phyloP scores from a whole-genome alignment of 1,140 invertebrate species.

The Oncopodura yosiiana region DNA sequence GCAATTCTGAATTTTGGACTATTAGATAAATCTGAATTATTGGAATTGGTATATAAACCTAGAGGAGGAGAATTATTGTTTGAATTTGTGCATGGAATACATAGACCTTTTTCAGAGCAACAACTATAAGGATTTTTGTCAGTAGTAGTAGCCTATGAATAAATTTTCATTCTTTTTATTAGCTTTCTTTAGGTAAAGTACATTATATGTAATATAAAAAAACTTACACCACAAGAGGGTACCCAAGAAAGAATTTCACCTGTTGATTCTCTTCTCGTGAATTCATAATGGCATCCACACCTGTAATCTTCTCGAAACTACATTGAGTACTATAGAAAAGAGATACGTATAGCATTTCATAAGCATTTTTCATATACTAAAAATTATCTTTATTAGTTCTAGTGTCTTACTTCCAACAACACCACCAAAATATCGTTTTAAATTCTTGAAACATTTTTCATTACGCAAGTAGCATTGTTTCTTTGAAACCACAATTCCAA shows the following conservation, averaged over 20 bases:
- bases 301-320: conserved; percentile 26
- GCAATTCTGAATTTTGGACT: background rate
- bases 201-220: background rate
- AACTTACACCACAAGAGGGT: conserved; percentile 22
- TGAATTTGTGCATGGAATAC: conserved; percentile 3
- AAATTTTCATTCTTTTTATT: background rate
- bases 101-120: conserved; percentile 26
- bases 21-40: no score
- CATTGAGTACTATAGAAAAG: conserved; percentile 22
- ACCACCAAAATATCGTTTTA: conserved; percentile 5
- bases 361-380: background rate
- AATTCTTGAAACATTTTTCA: conserved; percentile 27
- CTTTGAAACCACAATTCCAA: conserved; percentile 16
- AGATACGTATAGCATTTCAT: background rate
- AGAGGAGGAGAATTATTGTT: no score
- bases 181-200: background rate
- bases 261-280: conserved; percentile 11
- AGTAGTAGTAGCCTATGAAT: background rate
- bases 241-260: conserved; percentile 13
- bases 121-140: conserved; percentile 20
- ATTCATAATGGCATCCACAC: conserved; percentile 30
- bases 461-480: conserved; percentile 24
- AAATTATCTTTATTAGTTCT: background rate
- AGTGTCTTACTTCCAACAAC: conserved; percentile 15
- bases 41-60: no score